Evolutionary conservation across 1,140 invertebrate genomes (phyloP), one percentile per base, ranked within the genome.

Genomic region (Diplogasteroides magnus): DNA sequence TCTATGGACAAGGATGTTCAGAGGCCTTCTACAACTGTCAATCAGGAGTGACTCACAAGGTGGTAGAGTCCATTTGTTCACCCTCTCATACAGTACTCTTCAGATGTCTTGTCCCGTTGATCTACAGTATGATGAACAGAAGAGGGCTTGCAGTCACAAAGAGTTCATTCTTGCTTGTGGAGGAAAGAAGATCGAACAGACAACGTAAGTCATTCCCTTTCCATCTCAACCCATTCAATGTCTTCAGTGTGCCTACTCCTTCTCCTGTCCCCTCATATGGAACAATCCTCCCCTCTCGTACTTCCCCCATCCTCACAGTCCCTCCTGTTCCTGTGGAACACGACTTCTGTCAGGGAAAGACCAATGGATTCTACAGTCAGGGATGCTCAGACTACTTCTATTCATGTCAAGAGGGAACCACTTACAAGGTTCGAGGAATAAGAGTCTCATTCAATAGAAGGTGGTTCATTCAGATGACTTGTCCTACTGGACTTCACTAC

Each of bases 361-460:
- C 13, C 13, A 23, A 37, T 55, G 64, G 64, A 48, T 26, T 55
- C 29, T 65, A 65, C 37, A 31, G 29, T 31, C 3, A 65, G 27
- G 64, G 64, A 48, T 65, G 64, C 64, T 25, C 31, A 15, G 11
- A 3, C 48, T 65, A 48, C 48, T 65, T 14, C 31, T 56, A 56
- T 25, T 23, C n/a, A 2, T 65, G 64, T 31, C 13, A 26, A 2
- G 3, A 55, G 23, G 64, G 37, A 65, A 14, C 3, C 3, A 65
- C 31, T 31, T 56, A 65, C 64, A 65, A 65, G 64, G 59, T 60
- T 60, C 3, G n/a, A n/a, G n/a, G n/a, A n/a, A n/a, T n/a, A n/a
- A n/a, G n/a, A n/a, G n/a, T n/a, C n/a, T n/a, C n/a, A n/a, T n/a
- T 48, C 19, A 48, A 11, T 48, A 6, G 37, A 48, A 19, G 6